These are phyloP conservation scores for Pipistrellus pipistrellus DNA, from an alignment of 2,797 vertebrate genomes.

Conservation along the genomic window DNA sequence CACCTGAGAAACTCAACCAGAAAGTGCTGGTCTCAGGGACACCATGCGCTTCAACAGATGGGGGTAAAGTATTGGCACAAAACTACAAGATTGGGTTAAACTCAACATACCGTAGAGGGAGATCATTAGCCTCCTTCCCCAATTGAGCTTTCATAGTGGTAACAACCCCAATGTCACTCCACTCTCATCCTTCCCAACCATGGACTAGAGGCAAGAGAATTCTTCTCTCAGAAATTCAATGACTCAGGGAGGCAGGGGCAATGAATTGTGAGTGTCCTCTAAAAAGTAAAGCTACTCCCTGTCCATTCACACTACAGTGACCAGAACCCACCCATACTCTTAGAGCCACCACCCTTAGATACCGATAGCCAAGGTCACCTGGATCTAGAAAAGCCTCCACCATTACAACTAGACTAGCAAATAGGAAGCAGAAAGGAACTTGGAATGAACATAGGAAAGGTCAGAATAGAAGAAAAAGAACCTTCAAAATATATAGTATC, in stretches of 20 bases:
- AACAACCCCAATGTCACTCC: neutral
- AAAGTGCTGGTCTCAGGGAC: neutral
- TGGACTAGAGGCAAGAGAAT: neutral
- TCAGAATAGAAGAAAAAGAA: neutral
- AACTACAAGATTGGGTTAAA: neutral
- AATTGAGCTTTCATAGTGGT: neutral
- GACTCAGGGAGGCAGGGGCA: neutral
- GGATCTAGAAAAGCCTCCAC: neutral
- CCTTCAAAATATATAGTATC: neutral
- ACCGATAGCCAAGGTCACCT: neutral
- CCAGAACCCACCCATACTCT: neutral
- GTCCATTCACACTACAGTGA: neutral
- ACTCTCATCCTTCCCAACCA: neutral
- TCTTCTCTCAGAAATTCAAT: neutral
- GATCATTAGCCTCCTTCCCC: neutral
- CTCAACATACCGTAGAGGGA: neutral
- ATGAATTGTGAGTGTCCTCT: neutral
- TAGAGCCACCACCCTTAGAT: neutral
- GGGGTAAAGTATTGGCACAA: rapidly evolving
- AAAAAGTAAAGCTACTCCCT: neutral
- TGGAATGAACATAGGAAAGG: neutral
- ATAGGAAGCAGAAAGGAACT: neutral
- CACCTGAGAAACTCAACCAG: neutral
- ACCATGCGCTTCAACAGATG: rapidly evolving
- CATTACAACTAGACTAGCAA: neutral